Base-by-base conservation (phyloP, 2,797 vertebrate genomes). In the Distichodus sexfasciatus region DNA sequence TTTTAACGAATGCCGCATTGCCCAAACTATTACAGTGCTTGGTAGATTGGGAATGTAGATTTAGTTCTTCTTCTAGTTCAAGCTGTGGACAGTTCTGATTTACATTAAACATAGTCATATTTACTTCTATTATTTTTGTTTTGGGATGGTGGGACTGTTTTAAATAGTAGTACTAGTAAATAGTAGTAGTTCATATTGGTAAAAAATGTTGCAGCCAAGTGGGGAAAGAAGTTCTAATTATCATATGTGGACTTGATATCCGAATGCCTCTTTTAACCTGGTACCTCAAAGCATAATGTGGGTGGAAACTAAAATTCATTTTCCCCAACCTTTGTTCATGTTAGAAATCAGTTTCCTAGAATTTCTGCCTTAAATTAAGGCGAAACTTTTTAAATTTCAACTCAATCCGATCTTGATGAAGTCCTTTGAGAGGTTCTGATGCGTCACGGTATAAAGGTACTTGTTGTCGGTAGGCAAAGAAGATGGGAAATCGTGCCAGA, bases 401-500 rank as follows among this genome's bases (percentile, higher is more conserved):
- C 10, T 11, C 3, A 12, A 11, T 11, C 3, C 21, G 11, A 9
- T 46, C 21, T 48, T 26, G 46, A 21, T 53, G 15, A 29, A 53
- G n/a, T 1, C 4, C 8, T 54, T 10, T 68, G 12, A 44, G 23
- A 38, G 15, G 5, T 54, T 4, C 5, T 64, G 40, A 29, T 51
- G 5, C 9, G 14, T 15, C 11, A 29, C 38, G 15, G 9, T 24
- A 67, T 19, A 38, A 2, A 43, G 33, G 8, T 51, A 9, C 7
- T 10, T 46, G 1, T n/a, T 54, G 31, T 62, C 11, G 10, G 0
- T 84, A 99, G 97, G 97, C 83, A 98, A 98, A 87, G 96, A 98
- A 84, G 96, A 98, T 11, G 96, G 96, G 36, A 97, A 96, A 81
- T 97, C 95, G 5, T 99, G 97, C 86, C 97, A 98, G 87, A 97